Conservation (phyloP, 1,140 invertebrate species). For the Macrosteles quadrilineatus region DNA sequence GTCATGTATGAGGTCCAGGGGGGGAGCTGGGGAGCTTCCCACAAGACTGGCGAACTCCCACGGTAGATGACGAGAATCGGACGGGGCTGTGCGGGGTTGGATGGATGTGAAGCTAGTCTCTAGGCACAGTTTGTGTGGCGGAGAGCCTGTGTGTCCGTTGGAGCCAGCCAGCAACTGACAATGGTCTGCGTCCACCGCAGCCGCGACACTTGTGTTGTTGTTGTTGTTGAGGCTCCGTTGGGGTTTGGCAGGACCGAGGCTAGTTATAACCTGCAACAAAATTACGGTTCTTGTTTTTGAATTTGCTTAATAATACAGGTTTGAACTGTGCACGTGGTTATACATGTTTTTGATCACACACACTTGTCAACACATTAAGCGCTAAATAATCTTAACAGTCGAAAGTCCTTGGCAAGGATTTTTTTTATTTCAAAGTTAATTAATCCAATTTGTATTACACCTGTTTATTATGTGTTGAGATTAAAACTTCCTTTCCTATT, state of each 20-base stretch:
- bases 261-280: constrained; percentile 69
- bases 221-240: constrained; percentile 54
- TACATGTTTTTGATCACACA: too few species aligned
- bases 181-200: constrained; percentile 42
- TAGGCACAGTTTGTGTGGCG: constrained; percentile 62
- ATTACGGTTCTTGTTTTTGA: too few species aligned
- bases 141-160: constrained; percentile 51
- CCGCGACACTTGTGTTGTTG: constrained; percentile 38
- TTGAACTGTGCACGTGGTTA: too few species aligned
- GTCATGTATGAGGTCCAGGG: constrained; percentile 58
- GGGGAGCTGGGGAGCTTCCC: neutral
- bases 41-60: constrained; percentile 47
- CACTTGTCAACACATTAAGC: too few species aligned
- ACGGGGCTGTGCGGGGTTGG: constrained; percentile 26
- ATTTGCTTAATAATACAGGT: neutral
- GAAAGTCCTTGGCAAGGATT: too few species aligned
- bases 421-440: too few species aligned
- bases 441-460: too few species aligned
- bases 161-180: constrained; percentile 47
- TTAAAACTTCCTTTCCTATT: too few species aligned
- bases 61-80: constrained; percentile 33
- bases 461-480: too few species aligned
- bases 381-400: too few species aligned
- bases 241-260: constrained; percentile 69
- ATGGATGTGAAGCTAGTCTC: constrained; percentile 71